Conservation (phyloP, 2,888 invertebrate species). For the Loripinus fragilis region DNA sequence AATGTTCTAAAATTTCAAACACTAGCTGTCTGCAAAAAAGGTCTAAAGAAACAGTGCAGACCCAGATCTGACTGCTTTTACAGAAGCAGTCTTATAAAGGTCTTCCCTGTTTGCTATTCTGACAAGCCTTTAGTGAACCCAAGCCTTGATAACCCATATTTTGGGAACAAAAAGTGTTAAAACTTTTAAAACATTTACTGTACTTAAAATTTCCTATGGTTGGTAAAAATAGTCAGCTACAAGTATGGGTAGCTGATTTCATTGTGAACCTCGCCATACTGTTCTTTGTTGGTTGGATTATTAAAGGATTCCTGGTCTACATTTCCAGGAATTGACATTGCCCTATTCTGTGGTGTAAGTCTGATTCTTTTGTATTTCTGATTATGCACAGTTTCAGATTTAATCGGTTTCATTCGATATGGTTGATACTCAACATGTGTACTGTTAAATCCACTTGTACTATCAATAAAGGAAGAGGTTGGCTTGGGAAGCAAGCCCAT, state of each 20-base stretch:
- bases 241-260: not conserved
- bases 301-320: not conserved
- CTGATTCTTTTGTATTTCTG: conserved; percentile 10
- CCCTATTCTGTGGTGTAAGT: not conserved
- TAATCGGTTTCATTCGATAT: not conserved
- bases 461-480: not conserved
- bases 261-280: not conserved
- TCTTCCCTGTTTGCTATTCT: too few relatives aligned
- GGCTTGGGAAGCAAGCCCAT: not conserved
- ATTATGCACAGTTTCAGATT: not conserved
- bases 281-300: not conserved
- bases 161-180: too few relatives aligned
- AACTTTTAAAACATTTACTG: too few relatives aligned
- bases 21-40: too few relatives aligned
- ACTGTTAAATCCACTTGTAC: not conserved
- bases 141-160: too few relatives aligned
- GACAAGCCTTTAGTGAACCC: too few relatives aligned
- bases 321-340: not conserved
- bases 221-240: too few relatives aligned
- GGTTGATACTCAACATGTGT: not conserved
- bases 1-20: too few relatives aligned
- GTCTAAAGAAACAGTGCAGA: too few relatives aligned
- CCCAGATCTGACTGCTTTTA: too few relatives aligned
- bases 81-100: too few relatives aligned
- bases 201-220: too few relatives aligned